Percentiles rank a stretch among this genome's conserved stretches.
phyloP scores from a whole-genome alignment of 2,888 invertebrate genomes.

The Sepiola atlantica region DNA sequence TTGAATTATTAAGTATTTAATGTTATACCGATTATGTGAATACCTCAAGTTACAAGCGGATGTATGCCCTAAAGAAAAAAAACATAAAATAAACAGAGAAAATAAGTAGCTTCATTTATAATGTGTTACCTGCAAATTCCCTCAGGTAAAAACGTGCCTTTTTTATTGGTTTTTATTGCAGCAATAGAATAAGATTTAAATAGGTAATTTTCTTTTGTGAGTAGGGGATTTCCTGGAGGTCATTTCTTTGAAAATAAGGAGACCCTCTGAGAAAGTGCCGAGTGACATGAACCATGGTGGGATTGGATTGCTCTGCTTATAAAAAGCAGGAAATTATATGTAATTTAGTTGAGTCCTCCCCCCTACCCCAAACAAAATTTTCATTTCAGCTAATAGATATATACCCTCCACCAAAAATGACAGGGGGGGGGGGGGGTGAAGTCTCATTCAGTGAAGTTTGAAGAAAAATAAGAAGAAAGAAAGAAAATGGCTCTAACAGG shows the following conservation, averaged over 20 bases:
- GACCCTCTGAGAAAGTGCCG: neutral
- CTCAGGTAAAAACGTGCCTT: neutral
- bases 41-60: neutral
- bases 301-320: neutral
- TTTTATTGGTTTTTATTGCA: neutral
- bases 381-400: neutral
- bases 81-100: neutral
- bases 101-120: neutral
- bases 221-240: neutral
- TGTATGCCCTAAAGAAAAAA: neutral
- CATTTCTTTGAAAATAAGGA: neutral
- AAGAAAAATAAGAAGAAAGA: too few species aligned
- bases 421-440: too few species aligned
- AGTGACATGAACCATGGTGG: neutral
- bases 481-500: too few species aligned
- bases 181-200: neutral
- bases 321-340: neutral
- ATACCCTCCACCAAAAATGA: too few species aligned
- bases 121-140: neutral
- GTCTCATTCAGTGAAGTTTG: too few species aligned
- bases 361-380: neutral
- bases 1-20: neutral
- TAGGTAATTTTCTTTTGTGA: neutral
- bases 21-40: neutral
- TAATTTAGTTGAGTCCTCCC: neutral